Evolutionary conservation across 2,888 invertebrate genomes (phyloP).

Genomic region (Stenchaetothrips biformis): DNA sequence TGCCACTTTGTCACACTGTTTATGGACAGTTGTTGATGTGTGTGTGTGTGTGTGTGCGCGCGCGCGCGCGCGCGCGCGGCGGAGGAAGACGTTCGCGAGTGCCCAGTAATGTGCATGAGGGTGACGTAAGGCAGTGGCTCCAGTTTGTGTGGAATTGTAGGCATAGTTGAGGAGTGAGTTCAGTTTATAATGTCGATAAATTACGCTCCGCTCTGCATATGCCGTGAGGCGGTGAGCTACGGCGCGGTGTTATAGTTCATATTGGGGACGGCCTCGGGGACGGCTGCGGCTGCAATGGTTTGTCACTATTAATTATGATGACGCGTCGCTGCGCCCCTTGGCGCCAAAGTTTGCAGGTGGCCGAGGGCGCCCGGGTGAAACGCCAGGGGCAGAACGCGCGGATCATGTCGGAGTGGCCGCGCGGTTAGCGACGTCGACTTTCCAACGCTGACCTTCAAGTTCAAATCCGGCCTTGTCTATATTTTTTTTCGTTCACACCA

Average conservation of each 20-base stretch:
- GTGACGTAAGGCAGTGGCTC: not conserved
- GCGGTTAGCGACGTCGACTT: too few species aligned
- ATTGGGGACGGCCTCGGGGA: not conserved
- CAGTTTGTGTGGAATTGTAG: constrained; percentile 4
- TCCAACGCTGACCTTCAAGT: too few species aligned
- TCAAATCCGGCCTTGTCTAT: too few species aligned
- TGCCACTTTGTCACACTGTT: too few species aligned
- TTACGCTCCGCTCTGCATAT: not conserved
- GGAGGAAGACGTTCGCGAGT: not conserved
- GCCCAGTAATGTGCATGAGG: not conserved
- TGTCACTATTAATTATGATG: constrained; percentile 21
- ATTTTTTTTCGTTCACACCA: too few species aligned
- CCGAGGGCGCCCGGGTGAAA: too few species aligned
- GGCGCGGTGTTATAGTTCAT: not conserved
- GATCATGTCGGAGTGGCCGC: too few species aligned
- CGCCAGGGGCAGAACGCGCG: too few species aligned
- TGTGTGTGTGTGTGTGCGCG: not conserved
- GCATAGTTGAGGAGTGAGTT: constrained; percentile 17
- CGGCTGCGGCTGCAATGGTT: not conserved
- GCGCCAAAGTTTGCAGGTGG: too few species aligned
- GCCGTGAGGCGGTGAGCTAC: constrained; percentile 6
- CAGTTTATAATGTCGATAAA: constrained; percentile 20
- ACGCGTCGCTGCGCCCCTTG: not conserved
- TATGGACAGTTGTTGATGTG: too few species aligned
- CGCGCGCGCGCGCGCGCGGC: not conserved